A percentile compares a stretch with the other conserved stretches of the same genome.
Evolutionary conservation across 2,888 invertebrate genomes (phyloP).

Genomic region (Plebejus anna): DNA sequence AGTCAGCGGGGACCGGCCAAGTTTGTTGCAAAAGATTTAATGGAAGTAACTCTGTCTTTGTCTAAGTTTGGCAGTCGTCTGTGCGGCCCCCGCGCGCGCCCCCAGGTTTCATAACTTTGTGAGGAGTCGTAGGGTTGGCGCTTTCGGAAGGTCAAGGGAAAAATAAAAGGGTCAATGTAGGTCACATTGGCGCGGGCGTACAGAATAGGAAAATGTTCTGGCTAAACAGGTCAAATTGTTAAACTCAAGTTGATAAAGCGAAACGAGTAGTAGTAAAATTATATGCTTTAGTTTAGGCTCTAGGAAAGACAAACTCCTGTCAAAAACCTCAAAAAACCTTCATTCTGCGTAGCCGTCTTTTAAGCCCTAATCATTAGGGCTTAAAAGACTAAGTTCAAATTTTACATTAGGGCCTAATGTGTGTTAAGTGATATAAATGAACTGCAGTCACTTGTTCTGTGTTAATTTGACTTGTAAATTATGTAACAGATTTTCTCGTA

Average conservation of each 20-base stretch:
- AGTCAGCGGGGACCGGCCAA: constrained; percentile 59
- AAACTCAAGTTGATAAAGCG: too few relatives aligned
- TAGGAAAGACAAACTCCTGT: too few relatives aligned
- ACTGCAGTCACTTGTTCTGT: background rate
- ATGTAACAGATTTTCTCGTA: background rate
- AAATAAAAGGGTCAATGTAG: background rate
- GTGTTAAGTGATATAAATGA: background rate
- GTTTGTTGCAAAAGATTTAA: constrained; percentile 78
- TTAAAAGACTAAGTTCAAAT: too few relatives aligned
- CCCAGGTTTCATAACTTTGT: constrained; percentile 56
- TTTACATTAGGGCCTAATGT: too few relatives aligned
- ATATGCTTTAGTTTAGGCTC: too few relatives aligned
- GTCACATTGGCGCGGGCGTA: background rate
- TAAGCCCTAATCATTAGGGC: too few relatives aligned
- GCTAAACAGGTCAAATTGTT: too few relatives aligned
- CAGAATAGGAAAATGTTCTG: background rate
- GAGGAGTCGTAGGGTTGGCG: constrained; percentile 51
- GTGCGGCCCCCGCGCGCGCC: constrained; percentile 45
- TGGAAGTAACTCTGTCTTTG: constrained; percentile 75
- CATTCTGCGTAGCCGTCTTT: too few relatives aligned
- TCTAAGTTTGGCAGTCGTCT: constrained; percentile 71
- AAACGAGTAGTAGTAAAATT: too few relatives aligned
- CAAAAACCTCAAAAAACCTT: too few relatives aligned
- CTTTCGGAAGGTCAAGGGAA: background rate
- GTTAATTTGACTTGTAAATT: background rate